Conservation (phyloP, 1,140 invertebrate genomes). For the Planococcus citri region DNA sequence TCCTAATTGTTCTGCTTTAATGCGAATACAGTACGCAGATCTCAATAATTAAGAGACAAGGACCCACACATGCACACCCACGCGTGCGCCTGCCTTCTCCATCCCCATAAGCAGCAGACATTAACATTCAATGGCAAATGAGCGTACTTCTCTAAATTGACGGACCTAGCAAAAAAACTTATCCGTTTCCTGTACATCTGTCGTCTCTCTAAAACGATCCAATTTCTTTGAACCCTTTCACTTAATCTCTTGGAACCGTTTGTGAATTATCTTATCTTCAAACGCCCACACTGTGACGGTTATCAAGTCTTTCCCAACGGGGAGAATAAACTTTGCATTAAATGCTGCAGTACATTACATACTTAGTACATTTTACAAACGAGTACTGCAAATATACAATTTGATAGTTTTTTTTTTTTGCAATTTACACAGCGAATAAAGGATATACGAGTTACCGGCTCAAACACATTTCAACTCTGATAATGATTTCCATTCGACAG, state of each 20-base stretch:
- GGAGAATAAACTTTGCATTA: slow-evolving; percentile 2
- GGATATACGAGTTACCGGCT: too few relatives aligned
- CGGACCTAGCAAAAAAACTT: background rate
- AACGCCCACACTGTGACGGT: background rate
- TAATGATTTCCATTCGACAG: too few relatives aligned
- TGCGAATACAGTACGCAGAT: background rate
- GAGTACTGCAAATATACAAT: background rate
- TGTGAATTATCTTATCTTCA: background rate
- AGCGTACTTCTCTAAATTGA: background rate
- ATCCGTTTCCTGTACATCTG: slow-evolving; percentile 6
- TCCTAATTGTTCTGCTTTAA: background rate
- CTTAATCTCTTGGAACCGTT: background rate
- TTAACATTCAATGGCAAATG: slow-evolving; percentile 4
- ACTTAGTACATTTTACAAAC: too few relatives aligned
- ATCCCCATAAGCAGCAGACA: background rate
- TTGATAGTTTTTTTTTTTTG: background rate
- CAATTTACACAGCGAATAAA: background rate
- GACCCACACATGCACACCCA: background rate
- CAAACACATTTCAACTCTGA: too few relatives aligned
- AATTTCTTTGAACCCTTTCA: slow-evolving; percentile 7
- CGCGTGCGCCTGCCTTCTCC: too few relatives aligned
- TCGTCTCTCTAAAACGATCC: background rate
- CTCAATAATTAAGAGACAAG: background rate
- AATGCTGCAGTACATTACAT: too few relatives aligned
- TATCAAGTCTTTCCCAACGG: background rate